phyloP scores from a whole-genome alignment of 2,113 vertebrate species.

The Oryzias melastigma region DNA sequence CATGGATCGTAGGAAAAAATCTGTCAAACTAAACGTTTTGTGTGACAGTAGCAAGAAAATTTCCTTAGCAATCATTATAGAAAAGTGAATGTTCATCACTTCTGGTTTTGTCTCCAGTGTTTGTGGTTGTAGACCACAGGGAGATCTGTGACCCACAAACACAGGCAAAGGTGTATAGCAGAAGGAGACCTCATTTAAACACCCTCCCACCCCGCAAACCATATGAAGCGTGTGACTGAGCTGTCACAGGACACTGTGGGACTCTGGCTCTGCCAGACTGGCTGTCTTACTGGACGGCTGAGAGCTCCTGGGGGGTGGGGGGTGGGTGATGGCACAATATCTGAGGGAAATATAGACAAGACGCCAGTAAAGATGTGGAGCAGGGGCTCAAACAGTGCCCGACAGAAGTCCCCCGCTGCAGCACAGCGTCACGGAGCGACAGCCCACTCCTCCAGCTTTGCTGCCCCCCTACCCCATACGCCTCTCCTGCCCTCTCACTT shows the following conservation, averaged over 20 bases:
- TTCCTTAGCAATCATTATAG: no score
- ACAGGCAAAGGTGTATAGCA: no score
- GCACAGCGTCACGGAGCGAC: constrained; percentile 40
- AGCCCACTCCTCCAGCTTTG: constrained; percentile 41
- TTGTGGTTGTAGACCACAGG: no score
- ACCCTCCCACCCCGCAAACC: neutral
- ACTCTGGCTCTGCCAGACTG: constrained; percentile 42
- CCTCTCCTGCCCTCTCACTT: constrained; percentile 20
- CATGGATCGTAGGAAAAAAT: no score
- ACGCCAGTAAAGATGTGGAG: constrained; percentile 57
- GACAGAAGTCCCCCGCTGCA: constrained; percentile 56
- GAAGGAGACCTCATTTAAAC: neutral
- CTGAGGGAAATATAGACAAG: constrained; percentile 48
- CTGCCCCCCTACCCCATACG: constrained; percentile 11
- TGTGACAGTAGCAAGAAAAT: no score
- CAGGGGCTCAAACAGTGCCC: constrained; percentile 39
- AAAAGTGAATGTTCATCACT: no score
- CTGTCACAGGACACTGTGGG: constrained; percentile 32
- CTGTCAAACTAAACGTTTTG: no score
- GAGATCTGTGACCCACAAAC: no score
- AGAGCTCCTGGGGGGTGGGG: constrained; percentile 39
- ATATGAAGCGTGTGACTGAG: constrained; percentile 24
- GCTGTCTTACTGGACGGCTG: constrained; percentile 43
- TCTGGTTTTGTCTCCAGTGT: no score
- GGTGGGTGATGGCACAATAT: constrained; percentile 47